Evolutionary conservation across 2,888 invertebrate genomes (phyloP), one percentile per base, ranked within the genome.

Genomic region (Drosophila anomelani): DNA sequence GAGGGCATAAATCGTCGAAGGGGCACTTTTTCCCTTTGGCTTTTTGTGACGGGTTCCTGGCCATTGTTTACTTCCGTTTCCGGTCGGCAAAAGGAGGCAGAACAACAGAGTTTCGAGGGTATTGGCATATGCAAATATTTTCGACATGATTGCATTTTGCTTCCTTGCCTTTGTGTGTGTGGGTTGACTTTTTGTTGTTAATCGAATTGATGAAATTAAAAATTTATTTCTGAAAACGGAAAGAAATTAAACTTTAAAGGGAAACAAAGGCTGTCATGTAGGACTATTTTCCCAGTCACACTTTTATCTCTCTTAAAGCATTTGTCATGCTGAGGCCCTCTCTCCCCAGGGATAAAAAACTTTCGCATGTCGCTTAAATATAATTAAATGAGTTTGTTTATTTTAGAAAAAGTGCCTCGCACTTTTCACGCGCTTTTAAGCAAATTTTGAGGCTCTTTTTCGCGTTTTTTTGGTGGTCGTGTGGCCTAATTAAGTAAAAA

Each of bases 51-150:
- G 54, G 47, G 38, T 43, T 39, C 32, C 57, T 44, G 79, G 78
- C 78, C 84, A 83, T 85, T 83, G 82, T 83, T 88, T 83, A 88
- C 88, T 85, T 88, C 88, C 88, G 82, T 66, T 83, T 83, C 88
- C 86, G 82, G 70, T 72, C 68, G 58, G 47, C 49, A 59, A 36
- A 54, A 46, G 34, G 44, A 43, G 68, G 32, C 54, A 34, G 32
- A 9, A 10, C 34, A 9, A 10, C 34, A 15, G 46, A 47, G 17
- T 67, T 69, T 34, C 53, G 57, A 56, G 54, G 36, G 46, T 32
- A 34, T 39, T 53, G 60, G 59, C 75, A 71, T 71, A 76, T 76
- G 77, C 75, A 76, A 76, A 76, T 76, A 76, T 76, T 76, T 76
- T 76, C 77, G 36, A 75, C 82, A 75, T 79, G 82, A 84, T 84